A percentile compares a stretch with the other conserved stretches of the same genome.
Conservation (phyloP, 2,113 vertebrate species). For the Tetrao urogallus region DNA sequence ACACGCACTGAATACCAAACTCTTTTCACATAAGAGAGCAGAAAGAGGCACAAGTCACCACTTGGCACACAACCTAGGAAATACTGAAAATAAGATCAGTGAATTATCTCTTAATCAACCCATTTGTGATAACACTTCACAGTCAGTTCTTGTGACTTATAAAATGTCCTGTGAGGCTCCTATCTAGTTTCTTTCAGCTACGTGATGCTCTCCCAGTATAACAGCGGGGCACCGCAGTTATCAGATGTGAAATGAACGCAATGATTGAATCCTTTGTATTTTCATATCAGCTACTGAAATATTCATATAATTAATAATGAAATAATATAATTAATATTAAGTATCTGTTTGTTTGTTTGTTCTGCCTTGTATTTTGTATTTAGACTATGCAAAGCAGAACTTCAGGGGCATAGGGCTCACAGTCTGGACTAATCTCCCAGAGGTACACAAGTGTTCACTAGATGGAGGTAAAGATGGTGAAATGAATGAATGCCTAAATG, state of each 20-base stretch:
- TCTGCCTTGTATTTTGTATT: neutral
- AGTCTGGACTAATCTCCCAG: neutral
- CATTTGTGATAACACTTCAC: neutral
- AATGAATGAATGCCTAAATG: constrained; percentile 40
- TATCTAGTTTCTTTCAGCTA: fast-evolving
- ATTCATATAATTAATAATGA: neutral
- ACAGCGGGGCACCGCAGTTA: fast-evolving
- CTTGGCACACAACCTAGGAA: fast-evolving
- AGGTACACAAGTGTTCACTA: neutral
- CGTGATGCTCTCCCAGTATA: neutral
- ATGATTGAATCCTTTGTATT: fast-evolving
- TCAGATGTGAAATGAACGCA: neutral
- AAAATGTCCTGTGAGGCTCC: neutral
- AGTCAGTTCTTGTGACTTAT: neutral
- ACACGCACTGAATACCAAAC: neutral
- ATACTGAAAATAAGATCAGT: neutral
- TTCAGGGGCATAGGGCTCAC: neutral
- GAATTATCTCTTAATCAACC: neutral
- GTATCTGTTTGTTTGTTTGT: neutral
- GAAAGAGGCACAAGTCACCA: neutral
- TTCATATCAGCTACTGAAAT: neutral
- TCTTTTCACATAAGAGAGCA: neutral
- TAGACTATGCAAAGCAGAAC: neutral
- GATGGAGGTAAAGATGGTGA: constrained; percentile 33
- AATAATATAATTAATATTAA: too few relatives aligned